phyloP scores from a whole-genome alignment of 1,140 invertebrate species.

The Colletes gigas region DNA sequence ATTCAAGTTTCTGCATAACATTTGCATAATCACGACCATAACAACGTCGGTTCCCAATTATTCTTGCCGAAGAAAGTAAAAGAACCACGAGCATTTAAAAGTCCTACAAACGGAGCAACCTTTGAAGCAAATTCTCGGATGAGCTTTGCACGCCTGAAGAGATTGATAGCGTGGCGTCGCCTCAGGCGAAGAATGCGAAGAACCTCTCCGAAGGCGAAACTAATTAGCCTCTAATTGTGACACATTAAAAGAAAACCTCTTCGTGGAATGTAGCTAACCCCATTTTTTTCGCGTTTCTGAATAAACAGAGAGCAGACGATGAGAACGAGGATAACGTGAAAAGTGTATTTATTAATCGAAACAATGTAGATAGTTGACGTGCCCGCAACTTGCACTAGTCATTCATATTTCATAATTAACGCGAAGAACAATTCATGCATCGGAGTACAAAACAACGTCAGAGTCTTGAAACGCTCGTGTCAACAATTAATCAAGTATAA shows the following conservation, averaged over 20 bases:
- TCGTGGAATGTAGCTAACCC: not conserved
- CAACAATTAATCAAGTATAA: slow-evolving; percentile 20
- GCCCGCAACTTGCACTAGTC: not conserved
- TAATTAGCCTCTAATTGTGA: slow-evolving; percentile 36
- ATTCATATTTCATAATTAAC: slow-evolving; percentile 30
- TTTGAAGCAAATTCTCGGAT: slow-evolving; percentile 5
- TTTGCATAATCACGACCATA: not conserved
- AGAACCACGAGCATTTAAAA: not conserved
- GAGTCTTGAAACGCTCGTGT: not conserved
- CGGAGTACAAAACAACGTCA: not conserved
- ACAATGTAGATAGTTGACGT: not conserved
- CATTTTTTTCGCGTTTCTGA: not conserved
- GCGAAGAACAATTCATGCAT: not conserved
- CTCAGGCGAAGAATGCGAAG: slow-evolving; percentile 21
- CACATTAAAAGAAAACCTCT: not conserved
- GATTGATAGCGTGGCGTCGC: slow-evolving; percentile 24
- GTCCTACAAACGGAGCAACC: not conserved
- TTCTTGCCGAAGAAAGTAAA: not conserved
- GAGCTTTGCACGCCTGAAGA: slow-evolving; percentile 14
- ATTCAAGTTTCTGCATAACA: not conserved
- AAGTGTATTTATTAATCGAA: not conserved
- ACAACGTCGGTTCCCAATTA: not conserved
- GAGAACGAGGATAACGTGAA: not conserved
- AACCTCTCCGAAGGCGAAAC: slow-evolving; percentile 25
- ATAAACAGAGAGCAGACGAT: not conserved